A percentile compares a stretch with the other conserved stretches of the same genome.
These are phyloP conservation scores for Chymomyza procnemis DNA, from an alignment of 2,888 invertebrate genomes.

Conservation along the genomic window DNA sequence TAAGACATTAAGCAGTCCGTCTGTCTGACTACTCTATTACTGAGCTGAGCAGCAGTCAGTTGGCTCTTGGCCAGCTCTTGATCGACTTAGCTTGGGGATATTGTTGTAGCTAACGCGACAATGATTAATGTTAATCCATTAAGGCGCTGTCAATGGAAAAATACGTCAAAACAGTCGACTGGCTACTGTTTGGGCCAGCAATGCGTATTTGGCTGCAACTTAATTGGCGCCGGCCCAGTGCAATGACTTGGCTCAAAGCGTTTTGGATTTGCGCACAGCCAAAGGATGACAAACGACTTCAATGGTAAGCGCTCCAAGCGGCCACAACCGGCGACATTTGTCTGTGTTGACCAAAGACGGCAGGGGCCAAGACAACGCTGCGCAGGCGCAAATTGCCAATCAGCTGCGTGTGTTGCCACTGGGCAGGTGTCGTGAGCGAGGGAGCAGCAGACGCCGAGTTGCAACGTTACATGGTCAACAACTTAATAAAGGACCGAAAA, in stretches of 20 bases:
- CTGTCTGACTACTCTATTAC: neutral
- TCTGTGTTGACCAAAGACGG: neutral
- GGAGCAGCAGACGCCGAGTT: constrained; percentile 13
- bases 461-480: constrained; percentile 34
- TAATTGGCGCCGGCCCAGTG: constrained; percentile 46
- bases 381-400: constrained; percentile 69
- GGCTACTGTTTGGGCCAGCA: constrained; percentile 41
- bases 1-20: neutral
- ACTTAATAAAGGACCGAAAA: constrained; percentile 50
- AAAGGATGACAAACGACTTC: constrained; percentile 54
- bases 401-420: constrained; percentile 54
- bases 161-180: constrained; percentile 72
- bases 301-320: constrained; percentile 26
- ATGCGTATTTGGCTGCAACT: constrained; percentile 23
- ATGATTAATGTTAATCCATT: constrained; percentile 77
- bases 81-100: constrained; percentile 31
- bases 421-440: constrained; percentile 32
- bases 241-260: constrained; percentile 41
- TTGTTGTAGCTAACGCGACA: constrained; percentile 71
- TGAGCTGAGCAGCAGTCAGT: constrained; percentile 9
- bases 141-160: constrained; percentile 76
- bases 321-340: constrained; percentile 7
- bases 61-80: constrained; percentile 3
- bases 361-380: constrained; percentile 1
- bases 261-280: constrained; percentile 49